Conservation (phyloP, 2,113 vertebrate species). For the Orientallactaga bullata region DNA sequence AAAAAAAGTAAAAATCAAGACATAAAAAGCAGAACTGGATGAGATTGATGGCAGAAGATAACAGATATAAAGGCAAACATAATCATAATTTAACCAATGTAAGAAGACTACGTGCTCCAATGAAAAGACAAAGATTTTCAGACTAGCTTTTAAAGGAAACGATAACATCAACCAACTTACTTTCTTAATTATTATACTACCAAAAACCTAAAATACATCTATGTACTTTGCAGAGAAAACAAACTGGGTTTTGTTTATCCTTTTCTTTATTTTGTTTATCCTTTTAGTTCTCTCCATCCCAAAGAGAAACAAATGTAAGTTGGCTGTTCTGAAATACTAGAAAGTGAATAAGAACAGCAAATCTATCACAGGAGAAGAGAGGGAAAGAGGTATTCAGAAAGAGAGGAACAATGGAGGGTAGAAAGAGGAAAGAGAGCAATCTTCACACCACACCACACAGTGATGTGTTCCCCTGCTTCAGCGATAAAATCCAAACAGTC, state of each 20-base stretch:
- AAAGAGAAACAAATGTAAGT: not conserved
- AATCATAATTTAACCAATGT: not conserved
- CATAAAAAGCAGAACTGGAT: not conserved
- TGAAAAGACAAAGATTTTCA: not conserved
- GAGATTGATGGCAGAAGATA: not conserved
- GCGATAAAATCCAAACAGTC: not conserved
- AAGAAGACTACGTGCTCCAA: not conserved
- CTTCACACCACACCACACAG: not conserved
- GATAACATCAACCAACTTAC: not conserved
- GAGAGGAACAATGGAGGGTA: not conserved
- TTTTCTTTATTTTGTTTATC: not conserved
- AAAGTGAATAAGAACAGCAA: not conserved
- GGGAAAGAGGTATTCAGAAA: too few species aligned
- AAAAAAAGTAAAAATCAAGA: not conserved
- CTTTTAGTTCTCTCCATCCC: not conserved
- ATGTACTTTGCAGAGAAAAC: too few species aligned
- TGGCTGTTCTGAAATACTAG: not conserved
- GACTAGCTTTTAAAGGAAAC: not conserved
- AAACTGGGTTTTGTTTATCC: too few species aligned
- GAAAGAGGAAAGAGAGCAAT: not conserved
- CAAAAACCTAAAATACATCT: constrained; percentile 10
- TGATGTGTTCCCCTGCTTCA: not conserved
- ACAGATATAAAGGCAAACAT: constrained; percentile 17
- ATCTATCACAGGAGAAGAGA: not conserved
- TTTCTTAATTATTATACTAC: not conserved